These are phyloP conservation scores for Centrocercus urophasianus DNA, from an alignment of 2,113 vertebrate species.

Conservation along the genomic window DNA sequence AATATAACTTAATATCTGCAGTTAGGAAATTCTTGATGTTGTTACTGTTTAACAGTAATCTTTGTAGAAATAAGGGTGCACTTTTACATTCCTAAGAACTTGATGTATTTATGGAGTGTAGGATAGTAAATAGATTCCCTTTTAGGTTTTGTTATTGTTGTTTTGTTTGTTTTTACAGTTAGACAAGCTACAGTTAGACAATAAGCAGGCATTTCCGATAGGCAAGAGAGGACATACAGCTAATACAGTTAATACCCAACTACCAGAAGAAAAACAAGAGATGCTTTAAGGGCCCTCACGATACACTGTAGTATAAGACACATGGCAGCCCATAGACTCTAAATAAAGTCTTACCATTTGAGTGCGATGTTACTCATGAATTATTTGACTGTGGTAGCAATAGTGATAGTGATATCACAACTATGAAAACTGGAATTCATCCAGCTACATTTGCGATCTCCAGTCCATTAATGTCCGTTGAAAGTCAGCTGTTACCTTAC, in stretches of 20 bases:
- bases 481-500: background rate
- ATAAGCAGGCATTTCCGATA: conserved; percentile 54
- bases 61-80: conserved; percentile 41
- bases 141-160: background rate
- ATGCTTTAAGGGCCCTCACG: conserved; percentile 25
- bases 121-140: conserved; percentile 44
- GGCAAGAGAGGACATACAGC: conserved; percentile 28
- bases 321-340: background rate
- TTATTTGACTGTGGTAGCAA: conserved; percentile 16
- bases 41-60: background rate
- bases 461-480: background rate
- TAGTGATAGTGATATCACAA: conserved; percentile 41
- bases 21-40: background rate
- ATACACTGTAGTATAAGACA: conserved; percentile 1
- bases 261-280: conserved; percentile 38
- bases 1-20: background rate
- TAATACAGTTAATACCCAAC: conserved; percentile 49
- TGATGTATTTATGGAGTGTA: conserved; percentile 55
- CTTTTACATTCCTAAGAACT: conserved; percentile 17
- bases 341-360: conserved; percentile 20
- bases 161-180: background rate
- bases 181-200: background rate
- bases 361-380: conserved; percentile 27
- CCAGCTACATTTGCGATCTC: background rate
- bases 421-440: conserved; percentile 54